Evolutionary conservation across 1,140 invertebrate species (phyloP).

Genomic region (Tenebrio molitor): DNA sequence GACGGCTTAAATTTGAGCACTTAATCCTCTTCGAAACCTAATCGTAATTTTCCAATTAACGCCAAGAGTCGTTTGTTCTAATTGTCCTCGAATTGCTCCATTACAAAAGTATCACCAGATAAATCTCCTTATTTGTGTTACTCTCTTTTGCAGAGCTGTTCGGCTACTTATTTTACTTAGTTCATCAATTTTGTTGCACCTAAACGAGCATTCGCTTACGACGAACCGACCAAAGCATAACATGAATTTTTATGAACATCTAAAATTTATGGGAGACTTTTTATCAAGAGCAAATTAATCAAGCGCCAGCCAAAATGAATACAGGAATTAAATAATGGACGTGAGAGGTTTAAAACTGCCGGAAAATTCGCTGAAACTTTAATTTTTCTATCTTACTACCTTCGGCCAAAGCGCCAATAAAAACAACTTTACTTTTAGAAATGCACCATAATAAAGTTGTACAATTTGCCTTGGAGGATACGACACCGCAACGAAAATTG

Average conservation of each 20-base stretch:
- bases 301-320: conserved; percentile 10
- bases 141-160: too few species aligned
- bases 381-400: too few species aligned
- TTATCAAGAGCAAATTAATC: conserved; percentile 22
- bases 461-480: too few species aligned
- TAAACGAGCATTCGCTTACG: too few species aligned
- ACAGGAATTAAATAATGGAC: background rate
- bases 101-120: background rate
- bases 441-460: too few species aligned
- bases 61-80: background rate
- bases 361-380: background rate
- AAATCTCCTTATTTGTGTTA: too few species aligned
- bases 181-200: too few species aligned
- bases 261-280: conserved; percentile 25
- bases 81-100: background rate
- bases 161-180: too few species aligned
- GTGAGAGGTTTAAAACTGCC: background rate
- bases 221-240: background rate
- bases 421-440: too few species aligned
- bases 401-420: too few species aligned
- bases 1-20: background rate
- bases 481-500: too few species aligned
- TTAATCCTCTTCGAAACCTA: background rate
- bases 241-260: conserved; percentile 24
- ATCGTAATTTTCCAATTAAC: background rate